phyloP scores from a whole-genome alignment of 2,113 vertebrate genomes.

The Oncorhynchus keta region DNA sequence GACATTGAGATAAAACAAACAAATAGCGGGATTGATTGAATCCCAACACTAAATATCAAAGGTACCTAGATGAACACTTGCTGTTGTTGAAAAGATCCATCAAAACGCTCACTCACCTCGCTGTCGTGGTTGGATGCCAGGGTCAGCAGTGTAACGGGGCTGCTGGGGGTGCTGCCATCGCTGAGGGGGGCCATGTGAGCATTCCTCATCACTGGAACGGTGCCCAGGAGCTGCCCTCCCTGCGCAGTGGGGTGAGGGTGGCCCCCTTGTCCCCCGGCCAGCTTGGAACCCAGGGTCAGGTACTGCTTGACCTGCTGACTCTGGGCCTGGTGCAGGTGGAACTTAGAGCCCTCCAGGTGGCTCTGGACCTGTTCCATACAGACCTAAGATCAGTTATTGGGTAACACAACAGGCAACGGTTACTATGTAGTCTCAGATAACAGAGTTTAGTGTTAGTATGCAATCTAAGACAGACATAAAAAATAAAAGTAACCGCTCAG shows the following conservation, averaged over 20 bases:
- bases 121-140: conserved; percentile 77
- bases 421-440: not conserved
- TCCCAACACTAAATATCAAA: no score
- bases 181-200: conserved; percentile 73
- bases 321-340: conserved; percentile 84
- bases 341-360: conserved; percentile 88
- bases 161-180: conserved; percentile 70
- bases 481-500: not conserved
- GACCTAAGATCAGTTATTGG: not conserved
- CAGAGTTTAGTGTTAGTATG: no score
- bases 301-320: conserved; percentile 89
- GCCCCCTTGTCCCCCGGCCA: conserved; percentile 73
- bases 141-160: conserved; percentile 78
- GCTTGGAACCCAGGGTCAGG: conserved; percentile 84
- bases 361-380: conserved; percentile 79
- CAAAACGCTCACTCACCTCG: conserved; percentile 67
- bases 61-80: not conserved
- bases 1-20: no score
- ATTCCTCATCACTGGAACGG: conserved; percentile 74
- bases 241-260: conserved; percentile 78
- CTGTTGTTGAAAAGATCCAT: not conserved
- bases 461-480: no score
- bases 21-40: no score
- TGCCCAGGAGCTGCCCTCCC: conserved; percentile 62
- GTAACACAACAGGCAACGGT: not conserved